Evolutionary conservation across 1,140 invertebrate genomes (phyloP).

Genomic region (Pantala flavescens): DNA sequence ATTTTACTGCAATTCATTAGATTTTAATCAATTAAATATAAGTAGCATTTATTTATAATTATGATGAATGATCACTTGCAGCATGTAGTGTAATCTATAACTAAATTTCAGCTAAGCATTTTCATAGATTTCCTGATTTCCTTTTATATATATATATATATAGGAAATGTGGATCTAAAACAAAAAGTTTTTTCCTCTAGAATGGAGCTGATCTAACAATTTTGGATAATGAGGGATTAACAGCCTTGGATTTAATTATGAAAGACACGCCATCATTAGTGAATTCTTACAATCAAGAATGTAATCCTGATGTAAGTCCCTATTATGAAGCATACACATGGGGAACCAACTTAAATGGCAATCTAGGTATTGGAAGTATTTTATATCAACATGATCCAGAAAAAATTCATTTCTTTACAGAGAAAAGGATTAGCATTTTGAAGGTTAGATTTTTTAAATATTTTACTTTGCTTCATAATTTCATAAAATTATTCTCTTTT

Average conservation of each 20-base stretch:
- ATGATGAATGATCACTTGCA: too few species aligned
- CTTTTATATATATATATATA: too few species aligned
- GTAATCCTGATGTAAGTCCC: background rate
- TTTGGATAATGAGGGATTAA: constrained; percentile 44
- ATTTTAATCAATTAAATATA: too few species aligned
- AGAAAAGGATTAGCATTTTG: constrained; percentile 30
- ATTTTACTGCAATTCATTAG: too few species aligned
- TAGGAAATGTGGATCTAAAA: background rate
- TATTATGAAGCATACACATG: constrained; percentile 51
- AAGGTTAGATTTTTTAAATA: constrained; percentile 23
- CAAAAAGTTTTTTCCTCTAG: constrained; percentile 24
- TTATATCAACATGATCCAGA: too few species aligned
- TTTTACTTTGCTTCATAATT: too few species aligned
- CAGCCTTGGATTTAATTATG: constrained; percentile 43
- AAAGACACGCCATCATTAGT: constrained; percentile 37
- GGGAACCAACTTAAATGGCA: constrained; percentile 65
- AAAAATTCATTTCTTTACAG: constrained; percentile 35
- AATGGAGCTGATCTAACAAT: constrained; percentile 37
- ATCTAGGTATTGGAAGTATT: constrained; percentile 43
- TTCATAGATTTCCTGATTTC: too few species aligned
- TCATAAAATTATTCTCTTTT: too few species aligned
- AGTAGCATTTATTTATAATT: too few species aligned
- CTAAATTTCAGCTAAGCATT: too few species aligned
- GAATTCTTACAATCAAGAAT: constrained; percentile 26
- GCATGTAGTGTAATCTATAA: too few species aligned